phyloP scores from a whole-genome alignment of 2,113 vertebrate genomes.

The Cercocebus atys region DNA sequence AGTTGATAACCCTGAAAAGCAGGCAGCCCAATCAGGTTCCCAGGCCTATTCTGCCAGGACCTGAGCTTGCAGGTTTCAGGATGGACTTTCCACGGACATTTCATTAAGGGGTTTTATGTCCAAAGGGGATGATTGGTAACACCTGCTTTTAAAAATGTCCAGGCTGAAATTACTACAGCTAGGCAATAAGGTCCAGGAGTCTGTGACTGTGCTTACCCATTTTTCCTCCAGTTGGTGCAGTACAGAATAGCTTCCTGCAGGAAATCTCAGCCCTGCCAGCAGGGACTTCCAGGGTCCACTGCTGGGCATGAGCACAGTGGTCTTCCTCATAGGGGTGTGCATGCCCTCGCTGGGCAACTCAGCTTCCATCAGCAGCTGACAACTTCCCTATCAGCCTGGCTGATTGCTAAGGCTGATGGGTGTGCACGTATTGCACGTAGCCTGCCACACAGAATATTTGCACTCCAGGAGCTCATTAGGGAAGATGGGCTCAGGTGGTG shows the following conservation, averaged over 20 bases:
- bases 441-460: not conserved
- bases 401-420: not conserved
- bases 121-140: not conserved
- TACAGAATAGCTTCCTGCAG: not conserved
- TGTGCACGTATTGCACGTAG: not conserved
- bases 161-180: not conserved
- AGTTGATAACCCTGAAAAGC: not conserved
- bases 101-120: constrained; percentile 21
- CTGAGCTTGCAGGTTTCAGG: not conserved
- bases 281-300: not conserved
- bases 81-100: not conserved
- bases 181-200: not conserved
- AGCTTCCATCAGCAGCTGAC: not conserved
- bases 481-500: not conserved
- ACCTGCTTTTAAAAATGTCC: constrained; percentile 41
- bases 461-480: not conserved
- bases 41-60: not conserved
- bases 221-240: not conserved
- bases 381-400: not conserved
- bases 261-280: not conserved
- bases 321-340: not conserved
- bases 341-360: not conserved
- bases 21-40: not conserved
- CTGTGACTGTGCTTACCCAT: not conserved
- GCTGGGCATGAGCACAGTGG: not conserved